These are phyloP conservation scores for Belgica antarctica DNA, from an alignment of 2,888 invertebrate species.

Conservation along the genomic window DNA sequence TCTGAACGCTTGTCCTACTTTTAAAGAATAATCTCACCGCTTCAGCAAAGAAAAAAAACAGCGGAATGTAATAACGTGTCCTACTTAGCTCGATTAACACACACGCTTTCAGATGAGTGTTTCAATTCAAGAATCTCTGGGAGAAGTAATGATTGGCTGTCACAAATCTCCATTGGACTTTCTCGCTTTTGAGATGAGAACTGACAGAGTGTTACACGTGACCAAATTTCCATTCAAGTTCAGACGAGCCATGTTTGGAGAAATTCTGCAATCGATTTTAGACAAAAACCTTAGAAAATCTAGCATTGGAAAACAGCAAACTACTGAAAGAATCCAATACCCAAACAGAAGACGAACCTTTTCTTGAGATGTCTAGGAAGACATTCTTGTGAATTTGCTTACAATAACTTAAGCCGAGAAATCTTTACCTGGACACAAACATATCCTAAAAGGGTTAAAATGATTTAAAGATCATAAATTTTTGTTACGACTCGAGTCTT, in stretches of 20 bases:
- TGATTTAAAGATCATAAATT: neutral
- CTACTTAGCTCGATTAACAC: constrained; percentile 19
- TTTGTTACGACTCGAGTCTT: neutral
- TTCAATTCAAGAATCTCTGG: too few relatives aligned
- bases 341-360: constrained; percentile 36
- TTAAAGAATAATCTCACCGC: constrained; percentile 29
- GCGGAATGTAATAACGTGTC: constrained; percentile 26
- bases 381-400: constrained; percentile 7
- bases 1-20: constrained; percentile 38
- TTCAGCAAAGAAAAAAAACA: neutral
- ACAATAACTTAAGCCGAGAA: neutral
- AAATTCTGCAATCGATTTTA: too few relatives aligned
- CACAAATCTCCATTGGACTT: too few relatives aligned
- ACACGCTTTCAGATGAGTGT: too few relatives aligned
- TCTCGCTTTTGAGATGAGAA: too few relatives aligned
- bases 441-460: constrained; percentile 28
- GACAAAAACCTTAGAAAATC: too few relatives aligned
- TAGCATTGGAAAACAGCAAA: too few relatives aligned
- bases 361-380: neutral
- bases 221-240: too few relatives aligned
- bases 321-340: constrained; percentile 41
- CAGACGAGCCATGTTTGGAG: too few relatives aligned
- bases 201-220: too few relatives aligned
- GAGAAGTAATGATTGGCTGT: too few relatives aligned
- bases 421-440: neutral